Percentiles rank a stretch among this genome's conserved stretches.
Evolutionary conservation across 2,113 vertebrate genomes (phyloP).

Genomic region (Manacus vitellinus): DNA sequence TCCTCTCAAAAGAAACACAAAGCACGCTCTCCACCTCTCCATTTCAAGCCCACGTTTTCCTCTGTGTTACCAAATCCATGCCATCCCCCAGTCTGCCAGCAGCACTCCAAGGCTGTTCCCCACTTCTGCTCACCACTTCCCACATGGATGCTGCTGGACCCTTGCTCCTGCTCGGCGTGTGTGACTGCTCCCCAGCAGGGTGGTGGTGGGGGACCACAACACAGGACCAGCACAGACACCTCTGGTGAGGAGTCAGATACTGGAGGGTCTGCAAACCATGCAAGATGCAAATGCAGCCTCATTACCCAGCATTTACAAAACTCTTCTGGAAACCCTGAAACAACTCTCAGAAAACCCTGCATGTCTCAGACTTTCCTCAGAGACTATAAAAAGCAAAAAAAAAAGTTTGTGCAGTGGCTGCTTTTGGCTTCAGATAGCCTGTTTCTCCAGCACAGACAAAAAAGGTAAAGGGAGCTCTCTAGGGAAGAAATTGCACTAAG

Average conservation of each 20-base stretch:
- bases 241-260: background rate
- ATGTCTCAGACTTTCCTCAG: background rate
- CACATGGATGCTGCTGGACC: accelerated
- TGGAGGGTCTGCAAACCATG: background rate
- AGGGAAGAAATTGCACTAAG: background rate
- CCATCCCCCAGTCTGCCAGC: background rate
- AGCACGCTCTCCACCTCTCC: background rate
- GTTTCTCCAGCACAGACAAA: background rate
- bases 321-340: background rate
- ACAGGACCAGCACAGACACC: background rate
- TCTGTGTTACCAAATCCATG: background rate
- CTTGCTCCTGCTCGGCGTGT: accelerated
- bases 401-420: background rate
- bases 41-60: background rate
- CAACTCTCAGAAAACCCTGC: background rate
- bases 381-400: background rate
- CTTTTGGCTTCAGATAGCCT: slow-evolving; percentile 1
- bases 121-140: background rate
- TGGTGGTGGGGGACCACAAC: accelerated
- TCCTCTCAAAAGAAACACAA: background rate
- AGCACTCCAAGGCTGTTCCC: accelerated
- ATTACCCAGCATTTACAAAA: background rate
- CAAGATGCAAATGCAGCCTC: background rate
- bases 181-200: accelerated
- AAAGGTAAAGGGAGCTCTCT: background rate